Evolutionary conservation across 1,140 invertebrate species (phyloP), one percentile per base, ranked within the genome.

Genomic region (Lethrus apterus): DNA sequence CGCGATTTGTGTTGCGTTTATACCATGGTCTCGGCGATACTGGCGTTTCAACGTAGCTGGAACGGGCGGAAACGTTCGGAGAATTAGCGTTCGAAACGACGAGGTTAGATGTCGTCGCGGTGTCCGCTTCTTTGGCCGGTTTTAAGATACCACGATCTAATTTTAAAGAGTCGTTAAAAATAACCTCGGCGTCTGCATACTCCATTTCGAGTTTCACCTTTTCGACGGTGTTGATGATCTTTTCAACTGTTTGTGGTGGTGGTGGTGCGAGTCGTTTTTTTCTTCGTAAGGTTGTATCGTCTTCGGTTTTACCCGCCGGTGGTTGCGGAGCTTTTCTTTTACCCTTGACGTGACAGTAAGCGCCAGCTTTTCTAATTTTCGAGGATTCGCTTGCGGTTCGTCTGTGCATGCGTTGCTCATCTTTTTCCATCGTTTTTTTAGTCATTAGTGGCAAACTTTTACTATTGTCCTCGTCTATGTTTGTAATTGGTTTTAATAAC

Each of bases 311-410:
- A 42, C 55, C 40, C 50, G 30, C 33, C 2, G 84, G 84, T 8
- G 84, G 83, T 51, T 73, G 73, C 0, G 83, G 83, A 2, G 84
- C 84, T 57, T 74, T 76, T 24, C 84, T 67, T 57, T 87, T 87
- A 9, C 83, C 83, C 51, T 81, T 83, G 0, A 86, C 82, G 63
- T 86, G 80, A 2, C 60, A 68, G 59, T 64, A 73, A 31, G 57
- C 72, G 48, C 63, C 68, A 42, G 58, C 65, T 61, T 54, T 64
- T 35, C 56, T 70, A 56, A 59, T 68, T 60, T 66, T 73, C 30
- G 62, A 69, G 19, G 64, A 71, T 58, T 78, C 76, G 60, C 78
- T 79, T 2, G 71, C 64, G 7, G 74, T 75, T 48, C 73, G 64
- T 47, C 70, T 30, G 48, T 60, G 58, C 13, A 65, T 55, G 44